Evolutionary conservation across 2,888 invertebrate genomes (phyloP).

Genomic region (Cactoblastis cactorum): DNA sequence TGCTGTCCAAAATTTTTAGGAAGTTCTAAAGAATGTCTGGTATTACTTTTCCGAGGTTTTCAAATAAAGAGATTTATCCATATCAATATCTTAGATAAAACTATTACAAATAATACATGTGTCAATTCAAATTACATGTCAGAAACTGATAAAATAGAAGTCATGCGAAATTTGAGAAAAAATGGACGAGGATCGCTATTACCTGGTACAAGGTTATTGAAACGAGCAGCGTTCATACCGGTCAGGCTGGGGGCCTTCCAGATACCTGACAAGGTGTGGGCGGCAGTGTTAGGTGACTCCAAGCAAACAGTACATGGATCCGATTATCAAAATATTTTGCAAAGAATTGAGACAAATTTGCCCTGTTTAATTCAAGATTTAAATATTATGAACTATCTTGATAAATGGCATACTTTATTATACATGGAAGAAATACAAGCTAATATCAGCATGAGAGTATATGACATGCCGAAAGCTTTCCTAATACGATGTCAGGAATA

Average conservation of each 20-base stretch:
- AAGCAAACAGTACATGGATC: conserved; percentile 46
- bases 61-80: conserved; percentile 79
- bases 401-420: conserved; percentile 85
- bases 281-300: conserved; percentile 57
- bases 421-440: conserved; percentile 90
- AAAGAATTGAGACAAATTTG: conserved; percentile 61
- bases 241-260: conserved; percentile 64
- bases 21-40: conserved; percentile 77
- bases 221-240: conserved; percentile 80
- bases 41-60: conserved; percentile 81
- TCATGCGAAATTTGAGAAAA: conserved; percentile 43
- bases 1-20: conserved; percentile 82
- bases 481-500: conserved; percentile 83
- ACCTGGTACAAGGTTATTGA: conserved; percentile 75
- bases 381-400: conserved; percentile 80
- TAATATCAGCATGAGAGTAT: conserved; percentile 81
- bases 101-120: conserved; percentile 16
- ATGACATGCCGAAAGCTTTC: conserved; percentile 82
- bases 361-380: conserved; percentile 75
- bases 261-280: conserved; percentile 73
- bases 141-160: conserved; percentile 32
- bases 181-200: conserved; percentile 40
- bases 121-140: conserved; percentile 22
- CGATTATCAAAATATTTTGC: conserved; percentile 52
- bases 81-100: conserved; percentile 65